Base-by-base conservation (phyloP, 2,113 vertebrate species). In the Regulus satrapa region DNA sequence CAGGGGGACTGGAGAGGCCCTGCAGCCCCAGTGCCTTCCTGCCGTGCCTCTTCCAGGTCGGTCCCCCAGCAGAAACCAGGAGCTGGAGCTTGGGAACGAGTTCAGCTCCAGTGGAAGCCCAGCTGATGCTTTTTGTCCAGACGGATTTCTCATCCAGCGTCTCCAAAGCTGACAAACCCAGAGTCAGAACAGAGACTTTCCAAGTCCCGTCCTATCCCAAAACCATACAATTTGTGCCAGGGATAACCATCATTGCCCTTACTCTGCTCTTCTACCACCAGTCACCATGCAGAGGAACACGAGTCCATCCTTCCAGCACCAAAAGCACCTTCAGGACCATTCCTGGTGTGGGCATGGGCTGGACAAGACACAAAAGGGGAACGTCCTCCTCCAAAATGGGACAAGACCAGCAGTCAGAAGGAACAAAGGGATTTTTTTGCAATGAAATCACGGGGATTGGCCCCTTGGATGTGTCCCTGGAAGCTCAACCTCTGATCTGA, bases 321-420 rank as follows among this genome's bases (percentile, higher is more conserved):
- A 61, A 59, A 83, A 58, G 26, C 79, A 78, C 49, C 79, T 93
- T 77, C 74, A 68, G 31, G 36, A 23, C 14, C 7, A 0, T 15
- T 38, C 36, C 31, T 49, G 23, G 23, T 24, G n/a, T 7, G 5
- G 11, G 1, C 1, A 29, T 0, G 41, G 41, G 51, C n/a, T 48
- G 66, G 80, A 48, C 21, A 38, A 11, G 72, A 51, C 63, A 68
- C 19, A 19, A n/a, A 41, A n/a, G n/a, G 14, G 23, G 15, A 12
- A 48, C 0, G 0, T 10, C 15, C 21, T 45, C 34, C 41, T 75
- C 68, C 40, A 24, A 88, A 71, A 48, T 1, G 7, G 63, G 78
- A 64, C 54, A 49, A 41, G 48, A 41, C 14, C 84, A 75, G 66
- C 14, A 23, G n/a, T 4, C 3, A 18, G 64, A 64, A 71, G 29